phyloP scores from a whole-genome alignment of 2,888 invertebrate genomes.

The Euzophera pinguis region DNA sequence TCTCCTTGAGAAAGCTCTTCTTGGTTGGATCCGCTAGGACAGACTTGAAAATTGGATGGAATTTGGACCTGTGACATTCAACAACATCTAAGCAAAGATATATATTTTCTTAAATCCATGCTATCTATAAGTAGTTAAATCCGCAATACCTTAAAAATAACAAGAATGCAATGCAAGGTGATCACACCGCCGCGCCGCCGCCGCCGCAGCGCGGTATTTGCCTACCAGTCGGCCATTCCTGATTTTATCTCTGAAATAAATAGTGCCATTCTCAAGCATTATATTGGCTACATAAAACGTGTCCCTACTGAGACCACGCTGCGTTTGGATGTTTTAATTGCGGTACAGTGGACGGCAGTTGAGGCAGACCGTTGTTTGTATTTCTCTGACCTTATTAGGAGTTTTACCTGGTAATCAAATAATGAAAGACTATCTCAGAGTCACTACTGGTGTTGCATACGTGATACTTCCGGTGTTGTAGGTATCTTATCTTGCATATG shows the following conservation, averaged over 20 bases:
- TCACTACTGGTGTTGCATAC: too few relatives aligned
- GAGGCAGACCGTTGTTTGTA: not conserved
- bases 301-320: not conserved
- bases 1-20: too few relatives aligned
- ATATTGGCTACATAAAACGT: conserved; percentile 4
- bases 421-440: too few relatives aligned
- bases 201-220: not conserved
- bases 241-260: conserved; percentile 4
- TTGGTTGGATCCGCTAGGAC: too few relatives aligned
- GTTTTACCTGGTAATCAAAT: too few relatives aligned
- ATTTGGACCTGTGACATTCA: too few relatives aligned
- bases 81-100: too few relatives aligned
- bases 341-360: not conserved
- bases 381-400: too few relatives aligned
- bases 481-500: too few relatives aligned
- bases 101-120: too few relatives aligned
- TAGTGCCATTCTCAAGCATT: not conserved
- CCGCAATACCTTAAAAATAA: not conserved
- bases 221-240: not conserved
- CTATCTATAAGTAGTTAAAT: not conserved
- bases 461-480: too few relatives aligned
- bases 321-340: conserved; percentile 2
- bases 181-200: not conserved
- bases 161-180: not conserved
- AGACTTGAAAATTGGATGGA: too few relatives aligned